Evolutionary conservation across 2,113 vertebrate genomes (phyloP).

Genomic region (Poeciliopsis retropinna): DNA sequence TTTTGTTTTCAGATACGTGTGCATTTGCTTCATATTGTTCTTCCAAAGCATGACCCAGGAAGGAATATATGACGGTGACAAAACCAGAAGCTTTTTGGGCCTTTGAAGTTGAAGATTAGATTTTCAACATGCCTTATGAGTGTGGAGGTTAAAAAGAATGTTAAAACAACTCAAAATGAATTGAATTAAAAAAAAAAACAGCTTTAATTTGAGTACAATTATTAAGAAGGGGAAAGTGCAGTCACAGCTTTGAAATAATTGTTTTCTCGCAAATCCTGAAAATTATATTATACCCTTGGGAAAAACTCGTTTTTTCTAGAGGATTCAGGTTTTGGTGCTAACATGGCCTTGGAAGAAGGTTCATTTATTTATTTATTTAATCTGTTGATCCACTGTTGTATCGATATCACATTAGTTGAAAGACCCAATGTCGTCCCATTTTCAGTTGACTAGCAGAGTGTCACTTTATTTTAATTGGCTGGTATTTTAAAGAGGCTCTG

Average conservation of each 20-base stretch:
- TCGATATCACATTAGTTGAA: neutral
- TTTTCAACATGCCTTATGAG: neutral
- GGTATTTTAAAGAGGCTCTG: neutral
- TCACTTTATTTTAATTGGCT: no score
- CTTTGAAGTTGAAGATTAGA: neutral
- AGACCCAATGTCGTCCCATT: no score
- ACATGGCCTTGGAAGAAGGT: neutral
- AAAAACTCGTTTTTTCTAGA: neutral
- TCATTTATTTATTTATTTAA: no score
- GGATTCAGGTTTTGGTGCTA: neutral
- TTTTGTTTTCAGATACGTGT: constrained; percentile 3
- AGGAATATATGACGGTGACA: rapidly evolving
- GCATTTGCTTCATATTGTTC: neutral
- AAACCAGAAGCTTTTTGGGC: neutral
- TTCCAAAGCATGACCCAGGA: neutral
- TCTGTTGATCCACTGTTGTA: neutral
- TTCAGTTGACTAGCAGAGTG: neutral
- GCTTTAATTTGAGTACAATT: neutral
- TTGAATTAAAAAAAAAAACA: neutral
- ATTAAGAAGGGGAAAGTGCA: neutral
- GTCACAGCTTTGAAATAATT: neutral
- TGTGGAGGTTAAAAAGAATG: neutral
- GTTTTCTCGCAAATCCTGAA: neutral
- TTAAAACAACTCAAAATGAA: no score
- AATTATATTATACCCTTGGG: neutral